phyloP scores from a whole-genome alignment of 1,140 invertebrate genomes.

The Neocloeon triangulifer region DNA sequence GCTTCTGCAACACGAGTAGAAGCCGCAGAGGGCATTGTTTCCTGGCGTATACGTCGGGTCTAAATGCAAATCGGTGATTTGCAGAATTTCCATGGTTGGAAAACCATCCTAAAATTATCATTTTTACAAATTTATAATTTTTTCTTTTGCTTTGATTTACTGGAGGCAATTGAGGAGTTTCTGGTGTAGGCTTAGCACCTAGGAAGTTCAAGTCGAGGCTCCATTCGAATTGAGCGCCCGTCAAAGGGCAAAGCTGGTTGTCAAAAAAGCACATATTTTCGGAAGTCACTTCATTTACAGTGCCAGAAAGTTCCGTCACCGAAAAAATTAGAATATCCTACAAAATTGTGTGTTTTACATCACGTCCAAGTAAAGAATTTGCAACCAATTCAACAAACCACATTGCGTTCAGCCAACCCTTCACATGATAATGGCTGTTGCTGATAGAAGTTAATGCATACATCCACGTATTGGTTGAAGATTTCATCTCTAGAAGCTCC shows the following conservation, averaged over 20 bases:
- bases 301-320: conserved; percentile 20
- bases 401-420: conserved; percentile 27
- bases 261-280: conserved; percentile 23
- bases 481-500: neutral
- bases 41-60: conserved; percentile 45
- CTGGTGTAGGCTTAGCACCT: neutral
- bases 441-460: conserved; percentile 27
- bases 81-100: conserved; percentile 29
- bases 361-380: neutral
- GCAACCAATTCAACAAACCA: conserved; percentile 17
- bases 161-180: no score
- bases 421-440: conserved; percentile 27
- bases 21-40: conserved; percentile 39
- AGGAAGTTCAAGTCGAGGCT: conserved; percentile 15
- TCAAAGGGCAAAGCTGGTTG: conserved; percentile 19
- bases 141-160: no score
- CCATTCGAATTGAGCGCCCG: conserved; percentile 24
- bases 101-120: conserved; percentile 1
- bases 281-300: conserved; percentile 13
- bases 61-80: conserved; percentile 61
- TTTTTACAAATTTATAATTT: no score
- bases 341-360: conserved; percentile 10
- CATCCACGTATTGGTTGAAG: neutral
- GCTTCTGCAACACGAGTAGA: conserved; percentile 56
- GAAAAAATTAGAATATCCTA: conserved; percentile 30